These are phyloP conservation scores for Monopis laevigella DNA, from an alignment of 2,888 invertebrate species.

Conservation along the genomic window DNA sequence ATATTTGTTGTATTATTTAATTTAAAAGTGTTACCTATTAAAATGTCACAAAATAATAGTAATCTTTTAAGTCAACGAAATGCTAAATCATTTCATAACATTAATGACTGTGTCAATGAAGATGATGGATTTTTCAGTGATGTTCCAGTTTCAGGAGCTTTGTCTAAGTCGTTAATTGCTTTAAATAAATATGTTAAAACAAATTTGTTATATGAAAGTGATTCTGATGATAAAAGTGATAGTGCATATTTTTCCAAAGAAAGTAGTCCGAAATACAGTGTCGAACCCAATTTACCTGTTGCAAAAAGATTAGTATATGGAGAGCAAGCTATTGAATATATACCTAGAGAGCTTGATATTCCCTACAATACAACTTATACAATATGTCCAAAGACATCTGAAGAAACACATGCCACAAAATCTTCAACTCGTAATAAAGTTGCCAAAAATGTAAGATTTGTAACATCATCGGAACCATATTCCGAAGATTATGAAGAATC, in stretches of 20 bases:
- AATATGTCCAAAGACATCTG: not conserved
- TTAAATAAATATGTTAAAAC: conserved; percentile 53
- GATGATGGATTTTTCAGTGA: conserved; percentile 52
- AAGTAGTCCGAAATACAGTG: conserved; percentile 47
- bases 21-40: no score
- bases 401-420: not conserved
- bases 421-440: not conserved
- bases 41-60: conserved; percentile 1
- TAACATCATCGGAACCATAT: not conserved
- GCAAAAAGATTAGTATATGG: conserved; percentile 19
- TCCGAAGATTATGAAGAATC: not conserved
- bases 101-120: conserved; percentile 21
- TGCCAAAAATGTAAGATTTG: not conserved
- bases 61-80: not conserved
- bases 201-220: conserved; percentile 46
- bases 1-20: no score
- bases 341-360: not conserved
- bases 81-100: conserved; percentile 6
- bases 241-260: conserved; percentile 53
- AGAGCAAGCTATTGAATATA: not conserved
- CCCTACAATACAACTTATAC: not conserved
- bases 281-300: conserved; percentile 34
- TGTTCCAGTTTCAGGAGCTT: conserved; percentile 40
- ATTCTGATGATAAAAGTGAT: conserved; percentile 30
- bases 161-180: conserved; percentile 50